Percentiles rank a stretch among this genome's conserved stretches.
These are phyloP conservation scores for Recurvirostra avosetta DNA, from an alignment of 2,113 vertebrate genomes.

Conservation along the genomic window DNA sequence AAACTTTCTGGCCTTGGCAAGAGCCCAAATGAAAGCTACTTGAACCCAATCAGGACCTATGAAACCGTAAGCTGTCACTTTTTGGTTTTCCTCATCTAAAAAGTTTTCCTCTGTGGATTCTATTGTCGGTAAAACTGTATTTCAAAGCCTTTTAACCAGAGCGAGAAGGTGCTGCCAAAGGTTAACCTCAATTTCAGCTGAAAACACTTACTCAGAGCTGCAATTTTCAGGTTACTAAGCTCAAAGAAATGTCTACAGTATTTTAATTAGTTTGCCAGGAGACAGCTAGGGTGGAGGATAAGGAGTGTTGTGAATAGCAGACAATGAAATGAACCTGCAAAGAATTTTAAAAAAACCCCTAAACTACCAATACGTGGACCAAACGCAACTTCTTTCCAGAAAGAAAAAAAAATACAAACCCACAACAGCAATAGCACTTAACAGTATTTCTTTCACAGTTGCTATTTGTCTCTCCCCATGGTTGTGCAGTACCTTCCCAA, in stretches of 20 bases:
- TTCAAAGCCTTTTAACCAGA: conserved; percentile 60
- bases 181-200: conserved; percentile 55
- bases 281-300: neutral
- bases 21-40: conserved; percentile 74
- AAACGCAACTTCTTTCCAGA: neutral
- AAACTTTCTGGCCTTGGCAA: conserved; percentile 76
- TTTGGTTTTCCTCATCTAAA: conserved; percentile 1
- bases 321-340: conserved; percentile 29
- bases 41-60: conserved; percentile 78
- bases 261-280: conserved; percentile 60
- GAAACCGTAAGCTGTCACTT: conserved; percentile 66
- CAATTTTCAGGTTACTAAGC: conserved; percentile 56
- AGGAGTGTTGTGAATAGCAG: neutral
- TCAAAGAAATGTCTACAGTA: conserved; percentile 46
- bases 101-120: neutral
- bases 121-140: neutral
- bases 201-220: conserved; percentile 34
- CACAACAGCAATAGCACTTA: neutral
- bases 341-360: neutral
- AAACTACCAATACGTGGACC: neutral
- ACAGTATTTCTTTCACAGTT: neutral
- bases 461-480: neutral
- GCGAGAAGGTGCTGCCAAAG: conserved; percentile 26
- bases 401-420: neutral
- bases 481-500: neutral